These are phyloP conservation scores for Dendrolimus kikuchii DNA, from an alignment of 1,140 invertebrate genomes.

Conservation along the genomic window DNA sequence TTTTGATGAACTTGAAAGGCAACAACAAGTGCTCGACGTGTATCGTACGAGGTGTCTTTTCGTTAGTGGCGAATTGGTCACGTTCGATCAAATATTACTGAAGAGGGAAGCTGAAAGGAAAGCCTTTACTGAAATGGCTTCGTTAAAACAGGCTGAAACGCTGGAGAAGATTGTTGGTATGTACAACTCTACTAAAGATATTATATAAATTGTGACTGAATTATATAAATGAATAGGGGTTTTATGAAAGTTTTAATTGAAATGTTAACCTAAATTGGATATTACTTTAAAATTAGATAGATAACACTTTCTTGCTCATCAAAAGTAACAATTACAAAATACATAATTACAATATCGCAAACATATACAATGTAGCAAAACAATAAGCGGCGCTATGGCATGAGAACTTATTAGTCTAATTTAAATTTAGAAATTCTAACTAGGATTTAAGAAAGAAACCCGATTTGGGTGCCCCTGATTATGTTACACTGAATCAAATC, in stretches of 20 bases:
- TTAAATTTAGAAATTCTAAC: too few species aligned
- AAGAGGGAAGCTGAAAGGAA: slow-evolving; percentile 61
- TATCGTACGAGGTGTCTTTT: slow-evolving; percentile 67
- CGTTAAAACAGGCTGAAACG: slow-evolving; percentile 64
- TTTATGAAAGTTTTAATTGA: slow-evolving; percentile 1
- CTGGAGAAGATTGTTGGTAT: slow-evolving; percentile 67
- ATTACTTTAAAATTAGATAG: too few species aligned
- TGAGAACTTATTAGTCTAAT: too few species aligned
- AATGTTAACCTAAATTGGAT: too few species aligned
- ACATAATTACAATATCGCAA: too few species aligned
- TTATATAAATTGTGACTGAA: neutral
- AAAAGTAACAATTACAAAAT: too few species aligned
- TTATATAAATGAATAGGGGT: neutral
- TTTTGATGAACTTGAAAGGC: slow-evolving; percentile 69
- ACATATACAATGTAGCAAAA: too few species aligned
- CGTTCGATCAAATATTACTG: slow-evolving; percentile 56
- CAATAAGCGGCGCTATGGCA: too few species aligned
- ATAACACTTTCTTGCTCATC: too few species aligned
- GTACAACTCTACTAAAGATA: slow-evolving; percentile 9
- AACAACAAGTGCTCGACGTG: slow-evolving; percentile 66
- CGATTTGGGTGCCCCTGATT: too few species aligned
- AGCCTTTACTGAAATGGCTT: slow-evolving; percentile 66
- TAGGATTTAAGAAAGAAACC: too few species aligned
- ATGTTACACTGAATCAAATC: too few species aligned
- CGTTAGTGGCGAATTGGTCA: slow-evolving; percentile 58